Evolutionary conservation across 2,797 vertebrate genomes (phyloP).

Genomic region (Aldrovandia affinis): DNA sequence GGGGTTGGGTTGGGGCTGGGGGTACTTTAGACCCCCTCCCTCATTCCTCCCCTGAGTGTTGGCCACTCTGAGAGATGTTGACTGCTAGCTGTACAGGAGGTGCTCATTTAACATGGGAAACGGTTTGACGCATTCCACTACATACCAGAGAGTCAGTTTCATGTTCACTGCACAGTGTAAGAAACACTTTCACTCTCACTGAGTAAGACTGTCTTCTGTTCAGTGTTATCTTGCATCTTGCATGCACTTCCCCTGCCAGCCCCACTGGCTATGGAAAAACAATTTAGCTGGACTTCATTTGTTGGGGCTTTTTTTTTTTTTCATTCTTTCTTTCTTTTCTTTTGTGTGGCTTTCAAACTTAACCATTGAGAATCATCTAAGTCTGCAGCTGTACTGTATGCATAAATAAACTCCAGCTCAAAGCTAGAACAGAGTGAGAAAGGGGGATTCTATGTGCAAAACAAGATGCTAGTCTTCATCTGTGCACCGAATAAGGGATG

Average conservation of each 20-base stretch:
- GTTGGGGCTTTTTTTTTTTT: constrained; percentile 15
- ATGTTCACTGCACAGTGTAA: background rate
- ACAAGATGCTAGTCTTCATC: background rate
- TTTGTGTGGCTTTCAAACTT: constrained; percentile 9
- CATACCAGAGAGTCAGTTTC: background rate
- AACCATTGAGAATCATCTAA: constrained; percentile 27
- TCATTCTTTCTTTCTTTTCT: background rate
- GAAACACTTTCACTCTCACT: background rate
- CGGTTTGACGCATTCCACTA: background rate
- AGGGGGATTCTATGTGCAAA: background rate
- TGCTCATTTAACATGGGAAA: background rate
- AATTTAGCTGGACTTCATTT: constrained; percentile 34
- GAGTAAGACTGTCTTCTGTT: constrained; percentile 4
- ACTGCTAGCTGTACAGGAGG: background rate
- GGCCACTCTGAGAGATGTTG: background rate
- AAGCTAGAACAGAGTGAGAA: background rate
- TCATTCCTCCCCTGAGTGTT: background rate
- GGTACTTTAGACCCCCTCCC: background rate
- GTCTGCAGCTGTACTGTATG: background rate
- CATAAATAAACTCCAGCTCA: background rate
- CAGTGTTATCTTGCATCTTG: constrained; percentile 25
- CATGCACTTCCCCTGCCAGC: background rate
- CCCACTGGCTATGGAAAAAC: constrained; percentile 39
- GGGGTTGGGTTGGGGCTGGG: background rate
- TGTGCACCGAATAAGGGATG: background rate